Conservation (phyloP, 2,797 vertebrate species). For the Falco peregrinus region DNA sequence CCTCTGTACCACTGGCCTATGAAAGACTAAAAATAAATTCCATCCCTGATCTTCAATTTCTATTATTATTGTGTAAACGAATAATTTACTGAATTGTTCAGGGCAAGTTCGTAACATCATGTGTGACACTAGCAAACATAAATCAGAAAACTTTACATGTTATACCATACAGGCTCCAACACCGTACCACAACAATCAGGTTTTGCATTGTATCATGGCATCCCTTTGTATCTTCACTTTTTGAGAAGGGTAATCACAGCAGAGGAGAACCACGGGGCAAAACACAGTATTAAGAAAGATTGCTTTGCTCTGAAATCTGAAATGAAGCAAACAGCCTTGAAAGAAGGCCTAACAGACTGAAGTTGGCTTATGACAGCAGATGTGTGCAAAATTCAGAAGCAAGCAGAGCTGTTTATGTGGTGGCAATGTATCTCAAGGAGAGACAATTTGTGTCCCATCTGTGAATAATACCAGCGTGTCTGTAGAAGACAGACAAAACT, state of each 20-base stretch:
- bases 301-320: not conserved
- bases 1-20: not conserved
- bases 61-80: not conserved
- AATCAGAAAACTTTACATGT: not conserved
- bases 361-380: not conserved
- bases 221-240: not conserved
- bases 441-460: not conserved
- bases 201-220: not conserved
- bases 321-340: not conserved
- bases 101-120: not conserved
- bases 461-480: not conserved
- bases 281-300: not conserved
- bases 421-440: not conserved
- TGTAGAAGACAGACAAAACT: not conserved
- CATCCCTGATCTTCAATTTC: not conserved
- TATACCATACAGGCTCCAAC: not conserved
- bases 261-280: not conserved
- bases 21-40: not conserved
- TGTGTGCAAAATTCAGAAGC: not conserved
- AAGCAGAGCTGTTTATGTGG: not conserved
- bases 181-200: not conserved
- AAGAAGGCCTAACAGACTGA: not conserved
- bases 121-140: not conserved
- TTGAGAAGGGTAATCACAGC: not conserved
- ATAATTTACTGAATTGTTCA: not conserved